Evolutionary conservation across 2,797 vertebrate genomes (phyloP).

Genomic region (Mus caroli): DNA sequence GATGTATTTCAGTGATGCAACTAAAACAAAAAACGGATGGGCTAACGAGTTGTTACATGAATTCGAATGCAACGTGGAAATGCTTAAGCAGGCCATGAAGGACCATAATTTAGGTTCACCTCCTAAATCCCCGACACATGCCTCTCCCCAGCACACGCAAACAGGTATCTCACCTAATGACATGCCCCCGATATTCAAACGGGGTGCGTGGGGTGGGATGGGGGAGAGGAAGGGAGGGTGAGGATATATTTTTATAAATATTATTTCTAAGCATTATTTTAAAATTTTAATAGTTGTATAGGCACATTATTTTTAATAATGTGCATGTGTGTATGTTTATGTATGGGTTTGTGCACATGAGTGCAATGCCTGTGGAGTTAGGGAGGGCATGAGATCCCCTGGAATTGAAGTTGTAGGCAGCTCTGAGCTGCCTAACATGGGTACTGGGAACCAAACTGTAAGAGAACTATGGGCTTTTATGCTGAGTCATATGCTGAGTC

Average conservation of each 20-base stretch:
- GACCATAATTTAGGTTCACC: slow-evolving; percentile 89
- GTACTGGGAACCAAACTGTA: not conserved
- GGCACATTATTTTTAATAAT: not conserved
- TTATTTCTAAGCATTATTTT: not conserved
- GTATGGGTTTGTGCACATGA: not conserved
- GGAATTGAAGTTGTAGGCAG: not conserved
- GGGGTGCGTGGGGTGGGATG: not conserved
- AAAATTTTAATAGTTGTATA: not conserved
- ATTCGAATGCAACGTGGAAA: slow-evolving; percentile 96
- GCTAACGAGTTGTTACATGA: slow-evolving; percentile 94
- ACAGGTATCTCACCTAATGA: slow-evolving; percentile 86
- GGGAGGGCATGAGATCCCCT: not conserved
- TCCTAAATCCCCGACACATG: slow-evolving; percentile 88
- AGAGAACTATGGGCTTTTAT: not conserved
- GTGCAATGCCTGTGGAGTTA: not conserved
- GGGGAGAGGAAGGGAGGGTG: not conserved
- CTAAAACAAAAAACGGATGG: slow-evolving; percentile 96
- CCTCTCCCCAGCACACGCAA: slow-evolving; percentile 93
- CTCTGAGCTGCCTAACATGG: not conserved
- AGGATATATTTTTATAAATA: not conserved
- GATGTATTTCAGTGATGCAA: slow-evolving; percentile 98
- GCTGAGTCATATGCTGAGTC: too few species aligned
- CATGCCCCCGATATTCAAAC: not conserved
- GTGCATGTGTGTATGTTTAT: not conserved
- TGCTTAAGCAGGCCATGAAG: slow-evolving; percentile 94